Base-by-base conservation (phyloP, 2,888 invertebrate species). In the Tupiocoris notatus region DNA sequence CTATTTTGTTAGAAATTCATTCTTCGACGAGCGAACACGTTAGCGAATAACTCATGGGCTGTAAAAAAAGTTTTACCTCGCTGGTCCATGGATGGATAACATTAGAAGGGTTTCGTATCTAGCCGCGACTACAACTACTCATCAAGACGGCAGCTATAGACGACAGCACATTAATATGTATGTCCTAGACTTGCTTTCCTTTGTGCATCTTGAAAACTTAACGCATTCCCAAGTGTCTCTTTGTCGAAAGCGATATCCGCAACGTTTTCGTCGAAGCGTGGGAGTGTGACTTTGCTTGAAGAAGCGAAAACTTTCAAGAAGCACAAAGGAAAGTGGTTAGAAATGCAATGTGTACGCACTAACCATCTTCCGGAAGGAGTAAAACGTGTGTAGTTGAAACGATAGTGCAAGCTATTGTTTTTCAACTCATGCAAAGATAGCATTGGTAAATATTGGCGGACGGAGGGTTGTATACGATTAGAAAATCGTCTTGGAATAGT, bases 161-260 rank as follows among this genome's bases (percentile, higher is more conserved):
- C 39, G 12, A 7, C 3, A 39, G 39, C 39, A 3, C 39, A 39
- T 39, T 39, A 39, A 65, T 65, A 65, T 65, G 65, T 17, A 65
- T 65, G 65, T 65, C 65, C 65, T 65, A 65, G 65, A 65, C 65
- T 20, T 65, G 39, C 65, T n/a, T n/a, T n/a, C n/a, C 65, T 65
- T 65, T 65, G 65, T 65, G 65, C 65, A 65, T 65, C 65, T 65
- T 65, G 25, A 65, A 39, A 65, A 65, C 65, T 65, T 65, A 39
- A 65, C 65, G 65, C 65, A 65, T 65, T 65, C 65, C 65, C 20
- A 25, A 65, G 65, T 65, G 65, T 39, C 65, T 65, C 39, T 39
- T 65, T 65, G 65, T 39, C 54, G 65, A 39, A 39, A 65, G 65
- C 65, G 65, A 65, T 65, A 65, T 65, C 39, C 65, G 65, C 65